A percentile compares a stretch with the other conserved stretches of the same genome.
phyloP scores from a whole-genome alignment of 2,113 vertebrate species.

The Merops nubicus region DNA sequence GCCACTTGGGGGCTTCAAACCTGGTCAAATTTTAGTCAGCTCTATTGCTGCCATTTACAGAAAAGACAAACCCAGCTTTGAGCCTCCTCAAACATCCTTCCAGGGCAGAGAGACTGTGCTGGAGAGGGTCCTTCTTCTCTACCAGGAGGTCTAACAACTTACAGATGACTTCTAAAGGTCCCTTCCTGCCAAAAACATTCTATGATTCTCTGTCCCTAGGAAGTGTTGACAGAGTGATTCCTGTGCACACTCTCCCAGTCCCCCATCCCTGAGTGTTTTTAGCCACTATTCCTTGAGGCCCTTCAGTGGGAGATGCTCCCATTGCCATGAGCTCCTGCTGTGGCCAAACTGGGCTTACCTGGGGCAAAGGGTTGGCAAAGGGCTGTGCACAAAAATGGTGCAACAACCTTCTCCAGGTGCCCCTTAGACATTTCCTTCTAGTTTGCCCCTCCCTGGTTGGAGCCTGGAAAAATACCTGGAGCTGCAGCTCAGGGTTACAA shows the following conservation, averaged over 20 bases:
- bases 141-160: background rate
- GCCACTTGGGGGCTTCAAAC: background rate
- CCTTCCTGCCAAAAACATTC: too few species aligned
- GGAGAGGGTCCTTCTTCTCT: background rate
- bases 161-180: too few species aligned
- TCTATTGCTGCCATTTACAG: background rate
- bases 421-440: background rate
- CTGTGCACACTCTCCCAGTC: rapidly evolving
- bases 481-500: background rate
- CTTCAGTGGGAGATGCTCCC: background rate
- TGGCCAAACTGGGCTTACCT: background rate
- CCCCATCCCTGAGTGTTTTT: background rate
- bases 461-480: background rate
- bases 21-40: background rate
- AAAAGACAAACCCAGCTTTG: background rate
- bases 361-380: background rate
- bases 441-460: background rate
- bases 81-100: background rate
- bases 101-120: background rate
- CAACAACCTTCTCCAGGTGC: background rate
- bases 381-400: background rate
- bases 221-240: background rate
- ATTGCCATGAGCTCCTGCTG: background rate
- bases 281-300: too few species aligned
- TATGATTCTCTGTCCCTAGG: background rate